phyloP scores from a whole-genome alignment of 1,140 invertebrate species.

The Coptotermes formosanus region DNA sequence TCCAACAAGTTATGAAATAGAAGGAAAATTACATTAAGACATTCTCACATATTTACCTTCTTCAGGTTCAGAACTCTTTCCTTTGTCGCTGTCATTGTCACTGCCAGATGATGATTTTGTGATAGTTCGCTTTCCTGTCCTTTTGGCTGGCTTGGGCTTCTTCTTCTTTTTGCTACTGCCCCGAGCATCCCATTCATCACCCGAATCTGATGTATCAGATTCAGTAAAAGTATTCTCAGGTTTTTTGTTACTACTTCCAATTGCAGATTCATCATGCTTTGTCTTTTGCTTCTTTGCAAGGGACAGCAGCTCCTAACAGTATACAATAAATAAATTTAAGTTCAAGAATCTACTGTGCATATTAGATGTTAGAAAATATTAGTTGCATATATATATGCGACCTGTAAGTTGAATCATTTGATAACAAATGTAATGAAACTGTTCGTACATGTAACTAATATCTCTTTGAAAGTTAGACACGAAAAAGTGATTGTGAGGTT shows the following conservation, averaged over 20 bases:
- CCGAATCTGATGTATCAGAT: slow-evolving; percentile 70
- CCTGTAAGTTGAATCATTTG: background rate
- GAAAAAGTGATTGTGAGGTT: too few species aligned
- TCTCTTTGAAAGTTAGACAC: background rate
- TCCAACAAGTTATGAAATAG: too few species aligned
- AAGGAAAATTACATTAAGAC: too few species aligned
- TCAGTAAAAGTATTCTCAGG: slow-evolving; percentile 48
- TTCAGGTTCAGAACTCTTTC: slow-evolving; percentile 66
- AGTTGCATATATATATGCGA: slow-evolving; percentile 26
- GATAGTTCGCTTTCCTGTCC: slow-evolving; percentile 46
- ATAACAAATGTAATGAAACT: background rate
- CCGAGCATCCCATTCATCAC: slow-evolving; percentile 67
- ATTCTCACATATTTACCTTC: slow-evolving; percentile 52
- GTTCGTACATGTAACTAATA: background rate
- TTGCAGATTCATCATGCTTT: slow-evolving; percentile 42
- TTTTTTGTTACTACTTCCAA: slow-evolving; percentile 45
- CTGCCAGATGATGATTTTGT: slow-evolving; percentile 51
- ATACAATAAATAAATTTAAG: slow-evolving; percentile 20
- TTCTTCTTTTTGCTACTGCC: slow-evolving; percentile 60
- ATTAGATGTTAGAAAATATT: slow-evolving; percentile 27
- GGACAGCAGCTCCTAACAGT: slow-evolving; percentile 77
- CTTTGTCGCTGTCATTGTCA: slow-evolving; percentile 46
- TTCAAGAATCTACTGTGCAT: slow-evolving; percentile 33
- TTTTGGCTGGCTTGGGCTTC: slow-evolving; percentile 58
- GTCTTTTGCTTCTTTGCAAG: slow-evolving; percentile 84